These are phyloP conservation scores for Digitonthophagus gazella DNA, from an alignment of 2,888 invertebrate species.

Conservation along the genomic window DNA sequence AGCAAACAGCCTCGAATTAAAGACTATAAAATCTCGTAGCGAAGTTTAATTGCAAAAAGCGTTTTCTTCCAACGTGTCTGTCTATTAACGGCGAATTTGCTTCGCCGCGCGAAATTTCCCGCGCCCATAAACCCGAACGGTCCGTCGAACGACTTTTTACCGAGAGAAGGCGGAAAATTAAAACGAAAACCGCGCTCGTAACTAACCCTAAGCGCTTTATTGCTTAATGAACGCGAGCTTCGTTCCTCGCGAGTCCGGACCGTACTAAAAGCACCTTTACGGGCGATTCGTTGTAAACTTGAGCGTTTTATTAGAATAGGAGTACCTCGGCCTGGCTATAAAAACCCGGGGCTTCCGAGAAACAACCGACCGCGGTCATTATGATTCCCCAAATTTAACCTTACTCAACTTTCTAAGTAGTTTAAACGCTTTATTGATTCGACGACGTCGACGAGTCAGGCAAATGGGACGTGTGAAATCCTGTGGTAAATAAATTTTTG, in stretches of 20 bases:
- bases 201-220: not conserved
- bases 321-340: not conserved
- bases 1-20: constrained; percentile 11
- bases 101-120: constrained; percentile 8
- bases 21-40: constrained; percentile 27
- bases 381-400: not conserved
- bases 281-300: not conserved
- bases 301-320: not conserved
- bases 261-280: not conserved
- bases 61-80: constrained; percentile 11
- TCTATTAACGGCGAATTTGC: constrained; percentile 9
- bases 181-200: not conserved
- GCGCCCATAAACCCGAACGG: not conserved
- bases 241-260: not conserved
- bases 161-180: not conserved
- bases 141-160: not conserved
- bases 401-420: not conserved
- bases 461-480: not conserved
- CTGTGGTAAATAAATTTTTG: not conserved
- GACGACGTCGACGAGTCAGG: not conserved
- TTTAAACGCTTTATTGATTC: not conserved
- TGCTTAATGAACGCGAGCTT: not conserved
- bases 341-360: not conserved
- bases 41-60: constrained; percentile 24
- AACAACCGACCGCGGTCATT: not conserved